Conservation (phyloP, 2,113 vertebrate species). For the Nyctereutes procyonoides region DNA sequence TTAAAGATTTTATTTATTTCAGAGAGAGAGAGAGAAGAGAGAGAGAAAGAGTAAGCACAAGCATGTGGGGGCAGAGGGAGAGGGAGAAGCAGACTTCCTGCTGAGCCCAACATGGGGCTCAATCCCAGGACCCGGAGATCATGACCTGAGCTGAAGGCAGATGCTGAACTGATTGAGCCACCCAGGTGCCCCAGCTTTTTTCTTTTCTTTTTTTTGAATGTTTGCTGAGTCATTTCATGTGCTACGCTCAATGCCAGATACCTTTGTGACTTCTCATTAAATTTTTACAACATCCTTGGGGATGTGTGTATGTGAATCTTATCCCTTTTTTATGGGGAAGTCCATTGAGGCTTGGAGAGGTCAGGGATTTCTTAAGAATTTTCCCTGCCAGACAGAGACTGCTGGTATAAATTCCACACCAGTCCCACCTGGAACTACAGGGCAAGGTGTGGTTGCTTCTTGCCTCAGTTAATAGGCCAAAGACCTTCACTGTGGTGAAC, state of each 20-base stretch:
- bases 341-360: not conserved
- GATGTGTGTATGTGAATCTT: not conserved
- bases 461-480: not conserved
- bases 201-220: not conserved
- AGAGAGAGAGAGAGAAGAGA: too few relatives aligned
- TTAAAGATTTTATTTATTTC: too few relatives aligned
- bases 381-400: not conserved
- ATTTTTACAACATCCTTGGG: not conserved
- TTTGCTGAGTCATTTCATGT: not conserved
- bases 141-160: too few relatives aligned
- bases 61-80: too few relatives aligned
- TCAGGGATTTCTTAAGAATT: not conserved
- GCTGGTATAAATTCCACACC: fast-evolving
- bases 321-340: not conserved
- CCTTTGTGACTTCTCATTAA: not conserved
- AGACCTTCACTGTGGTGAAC: not conserved
- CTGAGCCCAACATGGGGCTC: too few relatives aligned
- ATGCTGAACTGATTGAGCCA: too few relatives aligned
- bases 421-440: not conserved
- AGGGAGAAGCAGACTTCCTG: too few relatives aligned
- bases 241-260: not conserved
- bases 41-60: too few relatives aligned
- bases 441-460: not conserved
- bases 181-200: not conserved
- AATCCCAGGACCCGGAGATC: too few relatives aligned